Evolutionary conservation across 2,888 invertebrate genomes (phyloP), one percentile per base, ranked within the genome.

Genomic region (Emmelina monodactyla): DNA sequence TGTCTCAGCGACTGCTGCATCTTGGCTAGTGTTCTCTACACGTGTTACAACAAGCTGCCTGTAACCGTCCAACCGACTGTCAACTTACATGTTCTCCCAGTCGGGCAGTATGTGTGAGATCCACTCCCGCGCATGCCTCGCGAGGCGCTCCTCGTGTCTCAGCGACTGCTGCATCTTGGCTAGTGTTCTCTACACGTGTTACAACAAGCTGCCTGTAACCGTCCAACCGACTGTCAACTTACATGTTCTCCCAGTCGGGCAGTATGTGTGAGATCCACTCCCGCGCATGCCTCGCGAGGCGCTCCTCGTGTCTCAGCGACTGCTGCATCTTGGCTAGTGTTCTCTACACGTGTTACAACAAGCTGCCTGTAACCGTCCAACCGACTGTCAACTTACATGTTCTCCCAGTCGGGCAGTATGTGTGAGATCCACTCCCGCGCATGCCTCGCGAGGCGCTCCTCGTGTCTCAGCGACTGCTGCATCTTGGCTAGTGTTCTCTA

Each of bases 321-420:
- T 89, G 89, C 49, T 89, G 87, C 72, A 62, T 82, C 69, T 53
- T 86, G 49, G 69, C 91, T 84, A 58, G 86, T n/a, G n/a, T n/a
- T n/a, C n/a, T n/a, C n/a, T n/a, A n/a, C n/a, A n/a, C n/a, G n/a
- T n/a, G n/a, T n/a, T n/a, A n/a, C n/a, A n/a, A n/a, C n/a, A n/a
- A n/a, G n/a, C n/a, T n/a, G n/a, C n/a, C n/a, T n/a, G n/a, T n/a
- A n/a, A n/a, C n/a, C n/a, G n/a, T n/a, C n/a, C n/a, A n/a, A n/a
- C n/a, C n/a, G n/a, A n/a, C n/a, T n/a, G n/a, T n/a, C n/a, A 3
- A 81, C 86, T 81, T 55, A 91, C 86, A 86, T 84, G 46, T 82
- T 75, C 30, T 88, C 85, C 88, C 94, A 94, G 49, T 88, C 87
- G 0, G 92, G 90, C 41, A 94, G 71, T 42, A 94, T 87, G 33